Evolutionary conservation across 2,888 invertebrate species (phyloP), one percentile per base, ranked within the genome.

Genomic region (Augochlorella aurata): DNA sequence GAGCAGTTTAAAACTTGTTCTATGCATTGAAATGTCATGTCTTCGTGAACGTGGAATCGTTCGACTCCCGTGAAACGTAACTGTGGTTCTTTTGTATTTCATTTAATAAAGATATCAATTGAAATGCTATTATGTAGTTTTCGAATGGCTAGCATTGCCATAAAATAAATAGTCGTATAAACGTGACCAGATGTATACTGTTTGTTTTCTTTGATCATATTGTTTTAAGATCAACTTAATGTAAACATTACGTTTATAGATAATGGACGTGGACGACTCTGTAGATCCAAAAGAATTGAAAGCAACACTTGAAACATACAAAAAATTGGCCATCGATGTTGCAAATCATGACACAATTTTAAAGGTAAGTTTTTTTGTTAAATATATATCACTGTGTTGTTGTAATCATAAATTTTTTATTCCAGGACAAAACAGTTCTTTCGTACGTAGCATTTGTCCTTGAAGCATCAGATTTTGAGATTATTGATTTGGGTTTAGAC

Each of bases 271-370:
- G 67, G 93, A 91, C 85, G 93, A 93, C 77, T 88, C 90, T 69
- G 71, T 91, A 70, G 92, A 93, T 85, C 90, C 92, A 21, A 89
- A 89, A 79, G 92, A 93, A 85, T 83, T 93, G 38, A 90, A 86
- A 76, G 89, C 88, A 38, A 93, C 93, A 3, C 89, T 93, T 50
- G 90, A 92, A 82, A 93, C 92, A 0, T 93, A 93, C 54, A 92
- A 89, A 83, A 93, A 93, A 79, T 88, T 93, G n/a, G 92, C 93
- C 0, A 88, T 90, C 68, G 93, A 93, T 87, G 88, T 93, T 74
- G 85, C 89, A 38, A 93, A 93, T 65, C 93, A 93, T 85, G 93
- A 93, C 82, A 93, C 93, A 14, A 93, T 93, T 82, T 88, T 93
- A 70, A 93, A 93, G 91, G 93, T 93, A 85, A 85, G 78, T 47